A percentile compares a stretch with the other conserved stretches of the same genome.
These are phyloP conservation scores for Cyaniris semiargus DNA, from an alignment of 2,888 invertebrate species.

Conservation along the genomic window DNA sequence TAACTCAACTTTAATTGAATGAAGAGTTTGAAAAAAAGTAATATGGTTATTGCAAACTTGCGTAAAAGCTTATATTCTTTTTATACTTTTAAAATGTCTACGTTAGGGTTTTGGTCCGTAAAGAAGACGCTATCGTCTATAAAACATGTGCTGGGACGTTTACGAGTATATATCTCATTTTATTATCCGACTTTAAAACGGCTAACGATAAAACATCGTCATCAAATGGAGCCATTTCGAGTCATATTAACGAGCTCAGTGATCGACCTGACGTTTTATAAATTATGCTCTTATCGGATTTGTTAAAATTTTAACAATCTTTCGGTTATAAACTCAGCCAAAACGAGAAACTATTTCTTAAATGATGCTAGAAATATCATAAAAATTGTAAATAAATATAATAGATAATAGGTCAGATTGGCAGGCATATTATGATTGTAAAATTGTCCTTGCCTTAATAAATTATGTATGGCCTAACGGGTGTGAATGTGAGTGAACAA, in stretches of 20 bases:
- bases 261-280: neutral
- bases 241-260: neutral
- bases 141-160: conserved; percentile 13
- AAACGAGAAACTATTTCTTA: neutral
- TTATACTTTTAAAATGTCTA: neutral
- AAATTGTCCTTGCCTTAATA: too few relatives aligned
- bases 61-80: neutral
- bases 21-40: neutral
- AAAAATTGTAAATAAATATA: too few relatives aligned
- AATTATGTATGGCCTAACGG: too few relatives aligned
- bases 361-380: neutral
- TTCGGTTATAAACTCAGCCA: neutral
- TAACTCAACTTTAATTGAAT: neutral
- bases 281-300: neutral
- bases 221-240: neutral
- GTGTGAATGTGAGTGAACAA: too few relatives aligned
- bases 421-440: too few relatives aligned
- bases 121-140: neutral
- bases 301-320: neutral
- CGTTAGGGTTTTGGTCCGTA: neutral
- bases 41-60: neutral
- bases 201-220: conserved; percentile 1
- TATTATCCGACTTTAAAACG: conserved; percentile 17
- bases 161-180: conserved; percentile 25
- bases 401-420: too few relatives aligned